phyloP scores from a whole-genome alignment of 2,797 vertebrate species.

The Remorina albescens region DNA sequence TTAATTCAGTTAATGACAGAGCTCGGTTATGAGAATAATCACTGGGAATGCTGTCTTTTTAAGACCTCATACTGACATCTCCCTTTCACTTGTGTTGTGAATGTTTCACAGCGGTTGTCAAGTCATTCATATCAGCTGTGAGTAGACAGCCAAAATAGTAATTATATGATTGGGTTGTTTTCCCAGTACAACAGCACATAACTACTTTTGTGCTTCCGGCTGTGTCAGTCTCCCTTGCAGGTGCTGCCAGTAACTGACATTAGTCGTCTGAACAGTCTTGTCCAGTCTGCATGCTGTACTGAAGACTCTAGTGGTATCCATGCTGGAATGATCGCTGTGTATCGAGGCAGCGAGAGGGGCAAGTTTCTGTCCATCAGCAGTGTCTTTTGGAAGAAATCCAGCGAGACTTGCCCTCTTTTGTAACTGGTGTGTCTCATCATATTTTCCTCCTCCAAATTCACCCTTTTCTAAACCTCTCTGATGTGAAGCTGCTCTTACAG shows the following conservation, averaged over 20 bases:
- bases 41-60: slow-evolving; percentile 41
- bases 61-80: slow-evolving; percentile 25
- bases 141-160: slow-evolving; percentile 37
- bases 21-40: slow-evolving; percentile 35
- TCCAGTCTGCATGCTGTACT: slow-evolving; percentile 9
- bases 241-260: slow-evolving; percentile 21
- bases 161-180: slow-evolving; percentile 15
- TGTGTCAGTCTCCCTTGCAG: slow-evolving; percentile 16
- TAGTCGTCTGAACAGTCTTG: slow-evolving; percentile 30
- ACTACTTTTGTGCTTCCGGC: slow-evolving; percentile 21
- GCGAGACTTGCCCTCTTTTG: slow-evolving; percentile 24
- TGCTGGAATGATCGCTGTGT: slow-evolving; percentile 55
- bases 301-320: slow-evolving; percentile 52
- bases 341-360: slow-evolving; percentile 13
- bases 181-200: slow-evolving; percentile 29
- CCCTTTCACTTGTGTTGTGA: slow-evolving; percentile 28
- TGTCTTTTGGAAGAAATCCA: slow-evolving; percentile 43
- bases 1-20: slow-evolving; percentile 79
- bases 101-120: slow-evolving; percentile 36
- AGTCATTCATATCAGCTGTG: slow-evolving; percentile 38
- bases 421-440: slow-evolving; percentile 30
- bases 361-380: slow-evolving; percentile 38
- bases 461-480: slow-evolving; percentile 32
- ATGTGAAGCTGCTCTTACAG: slow-evolving; percentile 78
- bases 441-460: slow-evolving; percentile 35